These are phyloP conservation scores for Neoarius graeffei DNA, from an alignment of 2,113 vertebrate species.

Conservation along the genomic window DNA sequence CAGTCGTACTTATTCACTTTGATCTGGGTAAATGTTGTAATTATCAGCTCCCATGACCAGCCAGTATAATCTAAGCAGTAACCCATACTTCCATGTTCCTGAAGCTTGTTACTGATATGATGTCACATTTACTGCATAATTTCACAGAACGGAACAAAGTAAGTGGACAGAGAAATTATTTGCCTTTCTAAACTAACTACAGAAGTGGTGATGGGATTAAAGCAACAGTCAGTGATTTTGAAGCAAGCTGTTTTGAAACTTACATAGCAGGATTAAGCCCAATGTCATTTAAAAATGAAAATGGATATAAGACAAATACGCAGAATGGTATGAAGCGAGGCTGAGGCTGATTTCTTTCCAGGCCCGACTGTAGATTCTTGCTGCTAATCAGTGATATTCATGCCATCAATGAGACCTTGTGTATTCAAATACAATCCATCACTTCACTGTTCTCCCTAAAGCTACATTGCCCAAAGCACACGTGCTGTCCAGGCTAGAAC, in stretches of 20 bases:
- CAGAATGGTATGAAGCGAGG: background rate
- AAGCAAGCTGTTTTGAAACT: background rate
- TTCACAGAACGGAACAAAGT: slow-evolving; percentile 25
- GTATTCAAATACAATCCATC: background rate
- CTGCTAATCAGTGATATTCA: background rate
- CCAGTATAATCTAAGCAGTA: slow-evolving; percentile 36
- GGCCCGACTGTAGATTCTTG: background rate
- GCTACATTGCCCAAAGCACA: background rate
- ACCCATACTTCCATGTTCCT: slow-evolving; percentile 25
- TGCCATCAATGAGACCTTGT: background rate
- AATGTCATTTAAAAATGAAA: background rate
- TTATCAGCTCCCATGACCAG: slow-evolving; percentile 44
- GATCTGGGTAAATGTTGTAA: slow-evolving; percentile 41
- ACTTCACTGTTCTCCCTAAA: slow-evolving; percentile 4
- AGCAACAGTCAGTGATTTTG: background rate
- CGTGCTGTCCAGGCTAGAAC: background rate
- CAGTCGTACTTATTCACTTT: slow-evolving; percentile 28
- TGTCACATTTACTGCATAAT: slow-evolving; percentile 33
- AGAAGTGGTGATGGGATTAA: background rate
- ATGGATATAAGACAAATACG: background rate
- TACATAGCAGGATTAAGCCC: background rate
- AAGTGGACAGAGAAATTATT: slow-evolving; percentile 18
- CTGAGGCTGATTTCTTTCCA: background rate
- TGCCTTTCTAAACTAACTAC: slow-evolving; percentile 6
- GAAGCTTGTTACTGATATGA: slow-evolving; percentile 10